These are phyloP conservation scores for Portunus trituberculatus DNA, from an alignment of 1,140 invertebrate species.

Conservation along the genomic window DNA sequence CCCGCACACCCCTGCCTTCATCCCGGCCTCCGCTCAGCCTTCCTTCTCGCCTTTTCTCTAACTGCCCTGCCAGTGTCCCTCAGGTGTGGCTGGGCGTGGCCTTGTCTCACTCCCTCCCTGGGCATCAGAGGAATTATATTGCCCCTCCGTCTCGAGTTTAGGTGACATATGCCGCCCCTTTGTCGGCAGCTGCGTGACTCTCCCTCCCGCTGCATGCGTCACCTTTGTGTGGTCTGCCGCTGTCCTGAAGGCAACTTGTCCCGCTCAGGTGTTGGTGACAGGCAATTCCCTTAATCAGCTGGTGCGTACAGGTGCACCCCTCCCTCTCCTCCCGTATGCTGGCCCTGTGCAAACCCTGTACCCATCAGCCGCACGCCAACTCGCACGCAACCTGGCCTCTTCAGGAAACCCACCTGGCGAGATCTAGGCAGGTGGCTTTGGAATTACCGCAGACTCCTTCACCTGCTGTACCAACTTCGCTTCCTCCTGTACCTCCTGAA, in stretches of 20 bases:
- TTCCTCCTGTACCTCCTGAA: constrained; percentile 56
- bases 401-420: constrained; percentile 53
- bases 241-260: neutral
- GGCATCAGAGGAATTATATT: too few species aligned
- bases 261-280: neutral
- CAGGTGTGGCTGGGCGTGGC: neutral
- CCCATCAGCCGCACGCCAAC: neutral
- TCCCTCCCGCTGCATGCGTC: constrained; percentile 24
- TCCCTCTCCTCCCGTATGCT: neutral
- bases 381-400: neutral
- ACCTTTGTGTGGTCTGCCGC: constrained; percentile 1
- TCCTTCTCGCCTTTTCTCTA: neutral
- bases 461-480: constrained; percentile 54
- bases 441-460: constrained; percentile 50
- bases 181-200: neutral
- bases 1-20: neutral
- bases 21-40: neutral
- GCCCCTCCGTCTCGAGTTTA: too few species aligned
- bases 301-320: neutral
- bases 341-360: constrained; percentile 53
- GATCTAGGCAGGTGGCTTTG: constrained; percentile 35
- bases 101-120: neutral
- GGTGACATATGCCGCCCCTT: neutral
- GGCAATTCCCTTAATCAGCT: neutral
- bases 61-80: neutral